Percentiles rank a stretch among this genome's conserved stretches.
These are phyloP conservation scores for Cataglyphis cursor DNA, from an alignment of 2,888 invertebrate genomes.

Conservation along the genomic window DNA sequence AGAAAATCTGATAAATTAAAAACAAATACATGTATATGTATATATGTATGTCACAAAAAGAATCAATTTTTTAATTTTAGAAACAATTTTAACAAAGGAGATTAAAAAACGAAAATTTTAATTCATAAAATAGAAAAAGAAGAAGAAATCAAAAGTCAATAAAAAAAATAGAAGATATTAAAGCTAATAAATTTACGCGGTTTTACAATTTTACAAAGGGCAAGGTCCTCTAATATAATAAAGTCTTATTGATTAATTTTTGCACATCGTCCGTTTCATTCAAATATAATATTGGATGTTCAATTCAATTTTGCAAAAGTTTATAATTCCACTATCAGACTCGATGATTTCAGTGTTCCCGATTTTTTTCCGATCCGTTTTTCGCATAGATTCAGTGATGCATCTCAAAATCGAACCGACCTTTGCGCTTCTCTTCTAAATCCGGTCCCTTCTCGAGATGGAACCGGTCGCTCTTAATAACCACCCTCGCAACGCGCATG, in stretches of 20 bases:
- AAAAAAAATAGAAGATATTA: background rate
- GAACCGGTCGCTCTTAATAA: slow-evolving; percentile 85
- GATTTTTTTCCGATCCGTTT: background rate
- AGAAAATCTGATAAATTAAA: too few relatives aligned
- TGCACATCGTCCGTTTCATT: background rate
- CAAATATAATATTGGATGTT: background rate
- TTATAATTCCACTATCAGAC: background rate
- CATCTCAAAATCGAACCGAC: slow-evolving; percentile 36
- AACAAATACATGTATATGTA: too few relatives aligned
- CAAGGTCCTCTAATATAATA: too few relatives aligned
- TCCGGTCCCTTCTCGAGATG: slow-evolving; percentile 72
- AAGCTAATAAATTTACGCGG: background rate
- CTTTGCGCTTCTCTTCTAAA: slow-evolving; percentile 62
- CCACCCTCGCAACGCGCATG: slow-evolving; percentile 84
- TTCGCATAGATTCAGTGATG: slow-evolving; percentile 48
- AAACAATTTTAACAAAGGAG: background rate
- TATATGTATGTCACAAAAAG: background rate
- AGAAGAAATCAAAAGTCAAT: too few relatives aligned
- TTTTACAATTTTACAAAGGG: too few relatives aligned
- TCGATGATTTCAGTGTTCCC: background rate
- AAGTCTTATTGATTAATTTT: background rate
- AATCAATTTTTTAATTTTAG: background rate
- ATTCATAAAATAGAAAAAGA: background rate
- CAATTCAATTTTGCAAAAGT: too few relatives aligned
- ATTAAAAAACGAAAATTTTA: background rate